These are phyloP conservation scores for Callaeas wilsoni DNA, from an alignment of 2,113 vertebrate species.

Conservation along the genomic window DNA sequence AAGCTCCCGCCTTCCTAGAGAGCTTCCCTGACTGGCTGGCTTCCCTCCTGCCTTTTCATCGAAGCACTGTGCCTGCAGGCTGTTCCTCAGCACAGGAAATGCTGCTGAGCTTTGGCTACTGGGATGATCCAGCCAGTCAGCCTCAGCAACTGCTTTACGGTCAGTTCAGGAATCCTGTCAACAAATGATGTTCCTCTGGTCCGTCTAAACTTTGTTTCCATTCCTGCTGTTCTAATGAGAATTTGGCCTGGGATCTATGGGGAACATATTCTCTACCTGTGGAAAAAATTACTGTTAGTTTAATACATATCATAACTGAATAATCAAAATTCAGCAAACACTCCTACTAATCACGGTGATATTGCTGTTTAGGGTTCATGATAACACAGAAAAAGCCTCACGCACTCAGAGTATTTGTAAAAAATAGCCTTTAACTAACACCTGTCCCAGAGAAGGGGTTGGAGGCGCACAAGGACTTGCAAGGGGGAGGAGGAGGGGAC, in stretches of 20 bases:
- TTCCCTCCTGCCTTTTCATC: rapidly evolving
- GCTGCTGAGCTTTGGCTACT: not conserved
- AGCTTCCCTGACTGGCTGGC: not conserved
- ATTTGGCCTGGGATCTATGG: not conserved
- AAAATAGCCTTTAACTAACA: not conserved
- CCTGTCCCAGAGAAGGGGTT: not conserved
- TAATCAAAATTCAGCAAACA: not conserved
- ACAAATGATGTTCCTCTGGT: not conserved
- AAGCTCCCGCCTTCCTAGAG: not conserved
- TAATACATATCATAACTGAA: not conserved
- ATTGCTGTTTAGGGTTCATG: not conserved
- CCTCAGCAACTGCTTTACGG: not conserved
- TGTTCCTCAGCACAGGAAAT: not conserved
- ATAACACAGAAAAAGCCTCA: not conserved
- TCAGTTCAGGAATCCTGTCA: not conserved
- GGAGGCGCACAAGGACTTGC: not conserved
- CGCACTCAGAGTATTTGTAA: not conserved
- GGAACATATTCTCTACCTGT: not conserved
- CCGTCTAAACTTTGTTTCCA: not conserved
- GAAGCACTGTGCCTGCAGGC: too few relatives aligned
- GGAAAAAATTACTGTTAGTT: not conserved
- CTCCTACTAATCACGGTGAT: not conserved
- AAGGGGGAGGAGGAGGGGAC: rapidly evolving
- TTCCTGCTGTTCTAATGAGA: not conserved
- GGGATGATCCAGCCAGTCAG: not conserved